Conservation (phyloP, 2,113 vertebrate genomes). For the Pseudorectes ferrugineus region DNA sequence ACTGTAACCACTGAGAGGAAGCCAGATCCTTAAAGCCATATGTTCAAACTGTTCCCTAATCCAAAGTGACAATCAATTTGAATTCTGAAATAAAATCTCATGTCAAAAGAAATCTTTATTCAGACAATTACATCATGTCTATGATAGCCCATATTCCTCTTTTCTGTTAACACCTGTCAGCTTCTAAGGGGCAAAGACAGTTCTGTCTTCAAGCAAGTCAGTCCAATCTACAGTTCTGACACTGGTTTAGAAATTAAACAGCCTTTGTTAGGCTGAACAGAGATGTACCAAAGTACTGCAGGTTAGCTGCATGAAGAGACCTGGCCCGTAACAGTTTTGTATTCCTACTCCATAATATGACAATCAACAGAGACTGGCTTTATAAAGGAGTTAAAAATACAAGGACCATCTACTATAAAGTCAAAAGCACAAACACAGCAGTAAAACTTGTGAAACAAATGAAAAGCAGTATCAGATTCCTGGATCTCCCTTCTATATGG, state of each 20-base stretch:
- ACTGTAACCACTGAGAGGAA: neutral
- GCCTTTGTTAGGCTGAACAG: neutral
- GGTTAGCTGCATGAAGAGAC: neutral
- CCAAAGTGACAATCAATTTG: conserved; percentile 21
- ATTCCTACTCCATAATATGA: neutral
- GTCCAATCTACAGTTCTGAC: neutral
- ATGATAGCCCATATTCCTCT: neutral
- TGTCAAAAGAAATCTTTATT: conserved; percentile 6
- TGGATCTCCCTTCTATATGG: neutral
- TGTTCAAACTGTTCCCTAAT: conserved; percentile 9
- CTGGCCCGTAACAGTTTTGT: neutral
- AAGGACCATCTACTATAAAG: neutral
- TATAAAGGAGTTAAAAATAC: neutral
- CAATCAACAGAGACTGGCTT: neutral
- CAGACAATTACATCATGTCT: neutral
- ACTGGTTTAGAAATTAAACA: neutral
- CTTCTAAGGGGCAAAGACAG: neutral
- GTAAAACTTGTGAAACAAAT: neutral
- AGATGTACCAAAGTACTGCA: neutral
- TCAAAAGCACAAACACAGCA: neutral
- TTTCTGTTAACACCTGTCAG: neutral
- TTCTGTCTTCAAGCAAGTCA: neutral
- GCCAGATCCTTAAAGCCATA: conserved; percentile 13
- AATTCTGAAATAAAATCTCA: neutral
- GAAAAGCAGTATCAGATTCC: neutral